Percentiles rank a stretch among this genome's conserved stretches.
Evolutionary conservation across 2,888 invertebrate species (phyloP).

Genomic region (Melolontha melolontha): DNA sequence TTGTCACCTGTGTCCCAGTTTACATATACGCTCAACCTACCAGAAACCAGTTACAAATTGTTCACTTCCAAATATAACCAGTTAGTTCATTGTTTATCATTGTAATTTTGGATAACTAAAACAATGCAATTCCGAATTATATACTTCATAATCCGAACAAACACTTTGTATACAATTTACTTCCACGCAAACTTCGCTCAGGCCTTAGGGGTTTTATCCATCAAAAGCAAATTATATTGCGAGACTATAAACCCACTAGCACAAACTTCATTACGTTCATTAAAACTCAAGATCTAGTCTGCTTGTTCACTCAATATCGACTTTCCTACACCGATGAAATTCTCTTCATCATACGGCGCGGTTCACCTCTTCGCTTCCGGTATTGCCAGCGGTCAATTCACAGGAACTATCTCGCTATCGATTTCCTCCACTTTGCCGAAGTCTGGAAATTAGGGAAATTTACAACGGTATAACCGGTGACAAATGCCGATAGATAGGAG

Average conservation of each 20-base stretch:
- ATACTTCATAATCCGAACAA: background rate
- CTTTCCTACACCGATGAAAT: slow-evolving; percentile 13
- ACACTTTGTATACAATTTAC: slow-evolving; percentile 17
- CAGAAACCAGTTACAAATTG: too few relatives aligned
- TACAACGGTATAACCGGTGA: slow-evolving; percentile 9
- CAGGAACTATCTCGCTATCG: slow-evolving; percentile 18
- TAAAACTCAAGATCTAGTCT: slow-evolving; percentile 29
- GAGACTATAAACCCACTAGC: slow-evolving; percentile 5
- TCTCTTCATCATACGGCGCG: slow-evolving; percentile 7
- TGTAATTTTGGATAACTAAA: too few relatives aligned
- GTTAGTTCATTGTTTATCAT: too few relatives aligned
- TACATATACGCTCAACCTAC: too few relatives aligned
- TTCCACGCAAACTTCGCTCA: slow-evolving; percentile 8
- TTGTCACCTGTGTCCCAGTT: too few relatives aligned
- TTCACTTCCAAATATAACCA: too few relatives aligned
- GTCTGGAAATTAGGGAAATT: slow-evolving; percentile 18
- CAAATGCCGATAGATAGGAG: background rate
- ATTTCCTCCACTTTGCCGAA: slow-evolving; percentile 5
- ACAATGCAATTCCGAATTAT: too few relatives aligned
- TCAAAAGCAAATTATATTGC: slow-evolving; percentile 11
- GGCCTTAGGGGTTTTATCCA: slow-evolving; percentile 18
- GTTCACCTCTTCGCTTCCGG: slow-evolving; percentile 9
- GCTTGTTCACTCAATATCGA: background rate
- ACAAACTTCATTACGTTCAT: slow-evolving; percentile 34
- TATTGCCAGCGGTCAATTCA: slow-evolving; percentile 29